Evolutionary conservation across 2,888 invertebrate genomes (phyloP), one percentile per base, ranked within the genome.

Genomic region (Hipparchia semele): DNA sequence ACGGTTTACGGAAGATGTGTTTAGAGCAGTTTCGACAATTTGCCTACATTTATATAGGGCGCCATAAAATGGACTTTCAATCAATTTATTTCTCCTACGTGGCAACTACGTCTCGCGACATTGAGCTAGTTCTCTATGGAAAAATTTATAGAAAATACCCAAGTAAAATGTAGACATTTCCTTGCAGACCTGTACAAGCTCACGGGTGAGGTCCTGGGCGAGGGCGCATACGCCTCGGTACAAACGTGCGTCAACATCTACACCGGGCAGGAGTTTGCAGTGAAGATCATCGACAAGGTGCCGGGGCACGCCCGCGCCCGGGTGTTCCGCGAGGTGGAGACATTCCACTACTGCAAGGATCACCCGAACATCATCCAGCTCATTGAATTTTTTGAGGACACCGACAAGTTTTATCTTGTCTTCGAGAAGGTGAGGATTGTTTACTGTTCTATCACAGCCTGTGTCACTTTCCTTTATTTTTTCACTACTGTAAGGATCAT

Each of bases 321-420:
- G 86, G 98, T 99, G 83, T 98, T 99, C 95, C 98, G 99, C 83
- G 99, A 99, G 94, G 99, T 99, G 86, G 99, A 99, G 95, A 99
- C 99, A 80, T 99, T 99, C 96, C 98, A 99, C 94, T 98, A 99
- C 94, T 99, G 99, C 94, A 97, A 98, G 93, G 98, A 98, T 82
- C 99, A 99, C 94, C 97, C 98, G 77, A 98, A 99, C 92, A 99
- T 99, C 92, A 97, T 99, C 89, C 99, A 99, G 94, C 96, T 99
- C 91, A 97, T 98, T 84, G 99, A 99, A 92, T 98, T 98, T 95
- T 98, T 99, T 92, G 99, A 99, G 94, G 99, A 99, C 94, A 98
- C 98, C 85, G 98, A 98, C 92, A 97, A 97, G 94, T 99, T 99
- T 94, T 99, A 98, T 94, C 96, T 99, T 93, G 98, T 99, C 87